phyloP scores from a whole-genome alignment of 2,888 invertebrate genomes.

The Endomychus coccineus region DNA sequence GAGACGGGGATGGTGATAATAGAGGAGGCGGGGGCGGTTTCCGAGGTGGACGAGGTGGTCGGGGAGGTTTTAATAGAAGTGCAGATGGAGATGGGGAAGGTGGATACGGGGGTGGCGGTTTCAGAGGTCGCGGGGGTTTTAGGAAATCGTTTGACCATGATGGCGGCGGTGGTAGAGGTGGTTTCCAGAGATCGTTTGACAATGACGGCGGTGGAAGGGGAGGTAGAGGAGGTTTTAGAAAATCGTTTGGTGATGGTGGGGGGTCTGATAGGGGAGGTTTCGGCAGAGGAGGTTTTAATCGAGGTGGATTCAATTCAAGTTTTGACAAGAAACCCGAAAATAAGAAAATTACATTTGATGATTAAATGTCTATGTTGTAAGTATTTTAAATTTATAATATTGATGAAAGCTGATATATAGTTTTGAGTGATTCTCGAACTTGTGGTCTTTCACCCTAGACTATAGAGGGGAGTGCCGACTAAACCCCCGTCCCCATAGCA shows the following conservation, averaged over 20 bases:
- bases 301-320: slow-evolving; percentile 55
- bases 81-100: slow-evolving; percentile 25
- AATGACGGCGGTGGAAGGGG: slow-evolving; percentile 25
- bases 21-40: slow-evolving; percentile 28
- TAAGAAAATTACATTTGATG: slow-evolving; percentile 66
- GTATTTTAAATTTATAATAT: too few species aligned
- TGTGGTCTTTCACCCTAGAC: too few species aligned
- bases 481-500: too few species aligned
- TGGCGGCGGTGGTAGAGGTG: slow-evolving; percentile 30
- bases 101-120: slow-evolving; percentile 32
- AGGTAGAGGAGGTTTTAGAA: slow-evolving; percentile 32
- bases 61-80: slow-evolving; percentile 39
- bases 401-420: too few species aligned
- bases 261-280: slow-evolving; percentile 34
- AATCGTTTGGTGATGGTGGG: slow-evolving; percentile 30
- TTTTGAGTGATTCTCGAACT: too few species aligned
- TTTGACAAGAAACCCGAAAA: slow-evolving; percentile 55
- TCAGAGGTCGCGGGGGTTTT: slow-evolving; percentile 29
- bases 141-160: slow-evolving; percentile 29
- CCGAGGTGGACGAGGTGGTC: slow-evolving; percentile 26
- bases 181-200: slow-evolving; percentile 21
- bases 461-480: too few species aligned
- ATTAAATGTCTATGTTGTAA: too few species aligned
- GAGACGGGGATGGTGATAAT: slow-evolving; percentile 25
- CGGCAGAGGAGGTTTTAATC: slow-evolving; percentile 48